Base-by-base conservation (phyloP, 2,113 vertebrate species). In the Piaya cayana region DNA sequence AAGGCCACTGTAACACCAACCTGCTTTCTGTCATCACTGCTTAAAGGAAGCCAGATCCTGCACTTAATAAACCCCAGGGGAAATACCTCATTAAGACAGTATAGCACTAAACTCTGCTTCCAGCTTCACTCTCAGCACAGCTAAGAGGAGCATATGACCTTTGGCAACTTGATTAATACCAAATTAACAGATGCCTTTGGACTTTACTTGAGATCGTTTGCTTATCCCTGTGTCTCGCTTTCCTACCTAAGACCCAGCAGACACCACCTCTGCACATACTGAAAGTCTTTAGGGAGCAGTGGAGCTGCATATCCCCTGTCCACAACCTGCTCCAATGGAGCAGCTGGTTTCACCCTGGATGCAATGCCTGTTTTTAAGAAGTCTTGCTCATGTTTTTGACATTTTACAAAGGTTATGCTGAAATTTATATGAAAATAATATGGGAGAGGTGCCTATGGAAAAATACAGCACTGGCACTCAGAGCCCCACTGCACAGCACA, bases 341-440 rank as follows among this genome's bases (percentile, higher is more conserved):
- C 80, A 82, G 76, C 62, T 93, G 43, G 6, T 76, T 95, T 86
- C 86, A 64, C 21, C 30, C 47, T 82, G 74, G 36, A 85, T 87
- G 88, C 72, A 83, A 68, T 3, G n/a, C 15, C 53, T 58, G 77
- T 67, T 88, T 90, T 74, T 79, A 76, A 85, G 75, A 75, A 78
- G 59, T 5, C 42, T 68, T 77, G 71, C 74, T 95, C 71, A 12
- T 90, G 63, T 30, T 93, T 91, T 94, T 92, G 94, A 88, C 85
- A 87, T 95, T 96, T 95, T 67, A 71, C 52, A 96, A 95, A 95
- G 83, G 93, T 94, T 95, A 90, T 62, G 90, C 86, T 65, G 88
- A 92, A 82, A 93, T 82, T 81, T 90, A 65, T 76, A 78, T 72
- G 83, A 94, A 81, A 88, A 83, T 22, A 5, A 88, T 5, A 21